These are phyloP conservation scores for Carposina sasakii DNA, from an alignment of 1,140 invertebrate species.

Conservation along the genomic window DNA sequence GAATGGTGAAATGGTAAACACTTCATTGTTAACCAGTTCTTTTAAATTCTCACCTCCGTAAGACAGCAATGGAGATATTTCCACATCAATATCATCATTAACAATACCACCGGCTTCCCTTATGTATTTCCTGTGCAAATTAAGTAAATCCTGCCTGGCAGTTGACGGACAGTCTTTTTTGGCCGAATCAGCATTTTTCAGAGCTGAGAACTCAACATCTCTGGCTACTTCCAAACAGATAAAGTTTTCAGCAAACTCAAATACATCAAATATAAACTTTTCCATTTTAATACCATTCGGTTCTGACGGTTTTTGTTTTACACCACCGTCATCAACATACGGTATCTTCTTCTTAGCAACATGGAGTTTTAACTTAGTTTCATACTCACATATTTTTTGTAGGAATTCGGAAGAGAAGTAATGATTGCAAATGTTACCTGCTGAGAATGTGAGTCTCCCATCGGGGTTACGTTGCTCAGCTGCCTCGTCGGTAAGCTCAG, in stretches of 20 bases:
- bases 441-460: constrained; percentile 90
- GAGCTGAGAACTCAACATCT: constrained; percentile 95
- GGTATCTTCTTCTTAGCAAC: constrained; percentile 99
- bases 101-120: constrained; percentile 87
- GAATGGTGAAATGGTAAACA: constrained; percentile 78
- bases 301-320: constrained; percentile 81
- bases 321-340: constrained; percentile 83
- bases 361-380: constrained; percentile 88
- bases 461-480: constrained; percentile 85
- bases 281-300: constrained; percentile 99
- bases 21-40: constrained; percentile 77
- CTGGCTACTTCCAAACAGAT: constrained; percentile 94
- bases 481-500: constrained; percentile 92
- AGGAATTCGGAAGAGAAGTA: constrained; percentile 95
- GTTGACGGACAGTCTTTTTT: constrained; percentile 94
- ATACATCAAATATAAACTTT: constrained; percentile 99
- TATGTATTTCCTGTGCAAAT: constrained; percentile 89
- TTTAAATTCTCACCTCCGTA: constrained; percentile 91
- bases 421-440: constrained; percentile 99
- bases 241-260: constrained; percentile 93
- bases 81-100: constrained; percentile 81
- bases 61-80: constrained; percentile 93
- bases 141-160: constrained; percentile 83
- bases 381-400: constrained; percentile 75
- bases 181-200: constrained; percentile 93